Evolutionary conservation across 2,113 vertebrate genomes (phyloP).

Genomic region (Hyaena hyaena): DNA sequence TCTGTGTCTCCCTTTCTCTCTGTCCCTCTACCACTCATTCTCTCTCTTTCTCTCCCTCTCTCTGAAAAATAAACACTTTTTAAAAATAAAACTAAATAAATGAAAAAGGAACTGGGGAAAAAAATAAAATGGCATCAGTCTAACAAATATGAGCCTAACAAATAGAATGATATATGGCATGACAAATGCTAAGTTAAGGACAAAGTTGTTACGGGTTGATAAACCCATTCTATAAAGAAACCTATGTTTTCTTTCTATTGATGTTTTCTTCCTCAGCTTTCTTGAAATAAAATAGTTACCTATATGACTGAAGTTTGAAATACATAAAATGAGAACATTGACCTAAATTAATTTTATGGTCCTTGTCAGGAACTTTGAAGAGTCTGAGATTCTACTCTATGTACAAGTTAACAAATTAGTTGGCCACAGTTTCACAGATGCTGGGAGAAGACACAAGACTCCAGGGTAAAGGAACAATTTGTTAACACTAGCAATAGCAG

Average conservation of each 20-base stretch:
- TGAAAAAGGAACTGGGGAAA: too few relatives aligned
- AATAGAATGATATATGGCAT: slow-evolving; percentile 40
- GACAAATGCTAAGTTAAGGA: slow-evolving; percentile 21
- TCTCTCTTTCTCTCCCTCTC: too few relatives aligned
- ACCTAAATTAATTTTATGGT: slow-evolving; percentile 25
- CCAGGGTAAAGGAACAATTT: neutral
- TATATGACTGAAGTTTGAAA: slow-evolving; percentile 50
- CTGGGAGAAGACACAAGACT: neutral
- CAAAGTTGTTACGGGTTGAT: slow-evolving; percentile 18
- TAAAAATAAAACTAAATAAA: too few relatives aligned
- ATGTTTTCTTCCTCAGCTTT: slow-evolving; percentile 29
- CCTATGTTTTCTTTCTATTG: slow-evolving; percentile 1
- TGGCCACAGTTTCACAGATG: neutral
- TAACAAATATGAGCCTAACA: neutral
- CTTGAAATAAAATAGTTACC: slow-evolving; percentile 33
- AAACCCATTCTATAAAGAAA: slow-evolving; percentile 16
- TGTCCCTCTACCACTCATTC: too few relatives aligned
- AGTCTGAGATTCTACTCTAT: slow-evolving; percentile 2
- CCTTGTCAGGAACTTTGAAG: slow-evolving; percentile 18
- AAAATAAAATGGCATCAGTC: neutral
- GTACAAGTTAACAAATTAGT: slow-evolving; percentile 34
- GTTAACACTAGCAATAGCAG: neutral
- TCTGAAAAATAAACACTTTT: too few relatives aligned
- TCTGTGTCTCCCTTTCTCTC: too few relatives aligned
- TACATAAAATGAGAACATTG: slow-evolving; percentile 7